These are phyloP conservation scores for Xestobium rufovillosum DNA, from an alignment of 2,888 invertebrate species.

Conservation along the genomic window DNA sequence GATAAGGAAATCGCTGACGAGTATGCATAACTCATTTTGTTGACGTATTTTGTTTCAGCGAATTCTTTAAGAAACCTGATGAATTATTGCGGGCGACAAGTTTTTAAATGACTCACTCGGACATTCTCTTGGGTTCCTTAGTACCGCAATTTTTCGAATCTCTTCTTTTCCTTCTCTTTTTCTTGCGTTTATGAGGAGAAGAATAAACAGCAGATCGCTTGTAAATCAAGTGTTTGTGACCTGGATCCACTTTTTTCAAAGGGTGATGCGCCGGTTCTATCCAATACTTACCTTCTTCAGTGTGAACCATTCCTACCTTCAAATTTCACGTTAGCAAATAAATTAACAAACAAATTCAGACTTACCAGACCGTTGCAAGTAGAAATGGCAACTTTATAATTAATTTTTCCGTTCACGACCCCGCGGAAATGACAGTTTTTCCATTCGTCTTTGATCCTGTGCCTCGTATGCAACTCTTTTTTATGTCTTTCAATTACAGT, in stretches of 20 bases:
- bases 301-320: slow-evolving; percentile 62
- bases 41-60: too few species aligned
- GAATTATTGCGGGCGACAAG: too few species aligned
- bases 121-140: slow-evolving; percentile 47
- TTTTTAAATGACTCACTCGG: slow-evolving; percentile 34
- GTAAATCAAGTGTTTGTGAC: slow-evolving; percentile 61
- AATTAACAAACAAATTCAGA: slow-evolving; percentile 23
- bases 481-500: slow-evolving; percentile 65
- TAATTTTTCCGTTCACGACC: slow-evolving; percentile 58
- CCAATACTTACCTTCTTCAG: slow-evolving; percentile 60
- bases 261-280: slow-evolving; percentile 62
- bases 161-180: slow-evolving; percentile 44
- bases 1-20: too few species aligned
- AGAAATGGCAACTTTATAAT: slow-evolving; percentile 68
- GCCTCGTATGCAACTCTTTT: slow-evolving; percentile 48
- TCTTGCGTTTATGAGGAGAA: slow-evolving; percentile 34
- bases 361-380: slow-evolving; percentile 81
- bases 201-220: slow-evolving; percentile 56
- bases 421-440: slow-evolving; percentile 75
- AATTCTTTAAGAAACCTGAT: too few species aligned
- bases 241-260: slow-evolving; percentile 37
- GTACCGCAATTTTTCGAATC: slow-evolving; percentile 52
- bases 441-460: slow-evolving; percentile 45
- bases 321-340: slow-evolving; percentile 20
- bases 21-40: too few species aligned